Evolutionary conservation across 2,888 invertebrate species (phyloP), one percentile per base, ranked within the genome.

Genomic region (Gibbula magus): DNA sequence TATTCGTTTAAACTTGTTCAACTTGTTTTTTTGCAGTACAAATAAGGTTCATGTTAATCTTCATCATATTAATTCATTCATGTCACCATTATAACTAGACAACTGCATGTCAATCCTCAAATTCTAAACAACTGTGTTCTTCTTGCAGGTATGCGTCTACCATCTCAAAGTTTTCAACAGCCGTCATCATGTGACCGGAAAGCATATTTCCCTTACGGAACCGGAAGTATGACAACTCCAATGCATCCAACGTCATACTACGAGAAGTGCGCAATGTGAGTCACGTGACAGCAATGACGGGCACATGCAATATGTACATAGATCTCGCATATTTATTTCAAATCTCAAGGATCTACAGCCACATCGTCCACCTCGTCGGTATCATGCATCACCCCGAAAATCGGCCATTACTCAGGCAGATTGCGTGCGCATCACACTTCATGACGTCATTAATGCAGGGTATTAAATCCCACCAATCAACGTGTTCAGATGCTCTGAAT

Each of bases 211-310:
- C 82, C 84, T 35, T 88, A 88, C 75, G 83, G 86, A 61, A 73
- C 87, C 16, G 86, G 87, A 74, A 83, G 84, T 16, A 88, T 88
- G 89, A 84, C 86, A 66, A 76, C 88, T 25, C 67, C 88, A 5
- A 81, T 89, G 75, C 88, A 88, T 75, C 85, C 86, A 76, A 79
- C 88, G 18, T 84, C 88, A n/a, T 89, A 89, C 79, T 89, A 87
- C 74, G 89, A 89, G 74, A 89, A 89, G 82, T 89, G 89, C 80
- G 87, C 86, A 56, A 89, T 89, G 88, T 89, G 84, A 87, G 67
- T 35, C 22, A 76, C 29, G 20, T 74, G 74, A 61, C 61, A 61
- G 22, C 29, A 61, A 61, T 61, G 61, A 18, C 61, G 61, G 51
- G 51, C n/a, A 51, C 51, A 25, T 51, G 39, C 51, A 51, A 45